These are phyloP conservation scores for Chauna torquata DNA, from an alignment of 2,113 vertebrate genomes.

Conservation along the genomic window DNA sequence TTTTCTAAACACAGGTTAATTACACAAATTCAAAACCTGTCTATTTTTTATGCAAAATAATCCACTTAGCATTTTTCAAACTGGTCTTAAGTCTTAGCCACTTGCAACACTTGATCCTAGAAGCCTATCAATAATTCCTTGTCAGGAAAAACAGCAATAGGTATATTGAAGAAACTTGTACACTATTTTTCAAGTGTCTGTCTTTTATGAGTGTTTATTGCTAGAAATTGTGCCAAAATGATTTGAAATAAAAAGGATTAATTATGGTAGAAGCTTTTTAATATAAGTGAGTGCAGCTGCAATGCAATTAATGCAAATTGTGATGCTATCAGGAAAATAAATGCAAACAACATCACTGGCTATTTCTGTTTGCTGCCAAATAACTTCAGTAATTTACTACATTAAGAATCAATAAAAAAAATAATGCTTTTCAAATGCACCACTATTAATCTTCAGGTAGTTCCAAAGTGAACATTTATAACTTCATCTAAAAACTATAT, in stretches of 20 bases:
- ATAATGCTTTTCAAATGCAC: conserved; percentile 95
- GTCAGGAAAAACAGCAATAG: conserved; percentile 83
- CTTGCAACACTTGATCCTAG: conserved; percentile 80
- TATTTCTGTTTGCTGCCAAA: conserved; percentile 94
- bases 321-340: conserved; percentile 88
- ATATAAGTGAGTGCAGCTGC: conserved; percentile 98
- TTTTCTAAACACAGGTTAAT: conserved; percentile 99
- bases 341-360: conserved; percentile 85
- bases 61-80: conserved; percentile 94
- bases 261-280: conserved; percentile 96
- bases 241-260: conserved; percentile 95
- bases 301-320: conserved; percentile 96
- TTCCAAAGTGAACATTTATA: conserved; percentile 82
- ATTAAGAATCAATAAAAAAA: conserved; percentile 99
- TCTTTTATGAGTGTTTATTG: conserved; percentile 98
- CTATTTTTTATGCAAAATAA: conserved; percentile 99
- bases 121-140: conserved; percentile 91
- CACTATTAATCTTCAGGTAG: conserved; percentile 87
- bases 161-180: conserved; percentile 86
- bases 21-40: conserved; percentile 90
- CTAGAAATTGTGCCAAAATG: conserved; percentile 99
- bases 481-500: conserved; percentile 85
- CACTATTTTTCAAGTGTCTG: conserved; percentile 85
- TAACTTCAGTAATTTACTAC: conserved; percentile 97
- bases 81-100: conserved; percentile 75